Conservation (phyloP, 2,888 invertebrate species). For the Acleris cristana region DNA sequence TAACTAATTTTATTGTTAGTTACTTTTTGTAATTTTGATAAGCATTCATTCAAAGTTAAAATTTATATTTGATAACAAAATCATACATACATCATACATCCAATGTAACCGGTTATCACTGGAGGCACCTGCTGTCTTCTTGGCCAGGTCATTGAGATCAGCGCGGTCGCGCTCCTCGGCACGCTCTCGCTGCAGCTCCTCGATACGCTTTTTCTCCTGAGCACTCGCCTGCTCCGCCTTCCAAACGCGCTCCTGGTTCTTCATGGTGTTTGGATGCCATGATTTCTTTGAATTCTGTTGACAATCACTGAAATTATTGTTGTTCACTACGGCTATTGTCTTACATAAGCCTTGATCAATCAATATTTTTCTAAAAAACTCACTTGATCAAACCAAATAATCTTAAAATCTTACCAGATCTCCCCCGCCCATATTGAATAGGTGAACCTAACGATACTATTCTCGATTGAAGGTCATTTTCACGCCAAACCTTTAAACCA, state of each 20-base stretch:
- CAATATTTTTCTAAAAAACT: neutral
- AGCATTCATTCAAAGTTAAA: too few relatives aligned
- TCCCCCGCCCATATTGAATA: slow-evolving; percentile 67
- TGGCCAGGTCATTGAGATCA: slow-evolving; percentile 86
- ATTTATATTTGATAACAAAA: too few relatives aligned
- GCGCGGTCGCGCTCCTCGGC: slow-evolving; percentile 86
- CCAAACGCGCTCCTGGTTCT: slow-evolving; percentile 91
- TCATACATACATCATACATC: slow-evolving; percentile 90
- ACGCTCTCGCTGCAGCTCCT: slow-evolving; percentile 87
- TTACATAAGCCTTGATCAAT: too few relatives aligned
- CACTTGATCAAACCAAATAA: neutral
- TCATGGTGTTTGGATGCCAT: slow-evolving; percentile 91
- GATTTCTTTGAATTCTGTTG: slow-evolving; percentile 89
- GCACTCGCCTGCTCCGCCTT: slow-evolving; percentile 89
- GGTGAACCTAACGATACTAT: neutral
- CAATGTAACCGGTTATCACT: slow-evolving; percentile 89
- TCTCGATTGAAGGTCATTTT: too few relatives aligned
- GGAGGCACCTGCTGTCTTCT: slow-evolving; percentile 75
- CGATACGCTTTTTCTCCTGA: slow-evolving; percentile 87
- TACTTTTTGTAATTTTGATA: too few relatives aligned
- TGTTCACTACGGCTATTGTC: too few relatives aligned
- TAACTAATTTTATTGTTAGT: too few relatives aligned
- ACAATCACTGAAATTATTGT: neutral
- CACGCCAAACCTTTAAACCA: neutral
- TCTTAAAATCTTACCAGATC: slow-evolving; percentile 61